Evolutionary conservation across 92 coral and sea anemone species (phyloP).

Genomic region (Zoanthus solanderi): DNA sequence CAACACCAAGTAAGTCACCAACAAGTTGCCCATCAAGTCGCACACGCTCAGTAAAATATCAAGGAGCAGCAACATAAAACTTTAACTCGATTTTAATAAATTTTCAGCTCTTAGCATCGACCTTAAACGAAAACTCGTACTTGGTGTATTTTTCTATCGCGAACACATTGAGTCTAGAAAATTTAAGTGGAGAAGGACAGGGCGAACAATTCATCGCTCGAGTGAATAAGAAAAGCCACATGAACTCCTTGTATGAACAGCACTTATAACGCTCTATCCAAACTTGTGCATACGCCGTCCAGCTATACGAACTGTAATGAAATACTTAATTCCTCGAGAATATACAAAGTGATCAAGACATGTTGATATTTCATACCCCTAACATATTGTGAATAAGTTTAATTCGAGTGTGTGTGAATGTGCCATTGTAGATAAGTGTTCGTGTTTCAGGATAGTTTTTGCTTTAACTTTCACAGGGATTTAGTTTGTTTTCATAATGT

Average conservation of each 20-base stretch:
- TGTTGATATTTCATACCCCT: constrained; percentile 34
- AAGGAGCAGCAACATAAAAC: neutral
- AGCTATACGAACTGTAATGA: constrained; percentile 40
- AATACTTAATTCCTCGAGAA: constrained; percentile 50
- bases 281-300: constrained; percentile 40
- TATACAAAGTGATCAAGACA: constrained; percentile 56
- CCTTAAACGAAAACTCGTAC: constrained; percentile 44
- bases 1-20: constrained; percentile 63
- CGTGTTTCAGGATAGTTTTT: constrained; percentile 9
- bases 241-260: constrained; percentile 40
- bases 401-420: constrained; percentile 14
- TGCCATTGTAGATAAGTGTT: constrained; percentile 5
- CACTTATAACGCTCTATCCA: constrained; percentile 35
- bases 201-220: constrained; percentile 44
- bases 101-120: constrained; percentile 27
- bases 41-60: constrained; percentile 31
- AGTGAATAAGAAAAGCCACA: constrained; percentile 44
- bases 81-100: constrained; percentile 19
- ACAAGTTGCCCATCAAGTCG: constrained; percentile 39
- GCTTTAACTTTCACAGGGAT: constrained; percentile 17
- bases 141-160: constrained; percentile 73
- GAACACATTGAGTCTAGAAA: constrained; percentile 60
- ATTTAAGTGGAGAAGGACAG: constrained; percentile 47
- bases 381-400: constrained; percentile 35
- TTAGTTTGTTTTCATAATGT: constrained; percentile 1